These are phyloP conservation scores for Puffinus mauretanicus DNA, from an alignment of 2,113 vertebrate species.

Conservation along the genomic window DNA sequence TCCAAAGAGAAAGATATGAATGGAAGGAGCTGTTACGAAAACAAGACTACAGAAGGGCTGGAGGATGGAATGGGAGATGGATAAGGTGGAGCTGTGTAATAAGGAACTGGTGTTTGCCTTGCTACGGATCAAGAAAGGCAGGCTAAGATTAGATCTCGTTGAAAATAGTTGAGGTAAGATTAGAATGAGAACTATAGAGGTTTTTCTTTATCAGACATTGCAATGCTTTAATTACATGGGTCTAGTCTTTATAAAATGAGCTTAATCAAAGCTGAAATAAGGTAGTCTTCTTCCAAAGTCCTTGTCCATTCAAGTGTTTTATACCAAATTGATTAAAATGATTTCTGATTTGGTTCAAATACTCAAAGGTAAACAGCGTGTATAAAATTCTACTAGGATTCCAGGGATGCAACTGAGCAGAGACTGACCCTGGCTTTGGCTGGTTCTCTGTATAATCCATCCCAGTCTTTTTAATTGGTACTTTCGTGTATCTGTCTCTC, in stretches of 20 bases:
- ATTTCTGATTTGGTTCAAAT: neutral
- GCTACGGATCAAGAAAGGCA: neutral
- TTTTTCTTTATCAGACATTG: neutral
- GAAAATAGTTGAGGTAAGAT: neutral
- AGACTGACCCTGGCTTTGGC: neutral
- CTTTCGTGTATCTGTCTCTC: slow-evolving; percentile 18
- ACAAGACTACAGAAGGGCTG: neutral
- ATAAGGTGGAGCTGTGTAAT: neutral
- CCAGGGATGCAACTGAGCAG: neutral
- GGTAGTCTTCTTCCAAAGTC: neutral
- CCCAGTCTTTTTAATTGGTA: slow-evolving; percentile 15
- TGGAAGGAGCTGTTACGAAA: neutral
- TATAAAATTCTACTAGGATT: slow-evolving; percentile 12
- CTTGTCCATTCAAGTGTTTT: neutral
- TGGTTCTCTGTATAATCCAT: neutral
- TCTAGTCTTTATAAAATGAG: neutral
- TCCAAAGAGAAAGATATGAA: neutral
- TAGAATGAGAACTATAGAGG: neutral
- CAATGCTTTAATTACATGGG: neutral
- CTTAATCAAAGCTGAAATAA: neutral
- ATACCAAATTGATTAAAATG: neutral
- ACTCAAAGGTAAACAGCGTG: neutral
- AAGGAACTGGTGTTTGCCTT: neutral
- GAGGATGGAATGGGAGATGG: neutral
- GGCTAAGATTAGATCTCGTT: neutral